Evolutionary conservation across 2,113 vertebrate genomes (phyloP).

Genomic region (Potamarius usumacintae): DNA sequence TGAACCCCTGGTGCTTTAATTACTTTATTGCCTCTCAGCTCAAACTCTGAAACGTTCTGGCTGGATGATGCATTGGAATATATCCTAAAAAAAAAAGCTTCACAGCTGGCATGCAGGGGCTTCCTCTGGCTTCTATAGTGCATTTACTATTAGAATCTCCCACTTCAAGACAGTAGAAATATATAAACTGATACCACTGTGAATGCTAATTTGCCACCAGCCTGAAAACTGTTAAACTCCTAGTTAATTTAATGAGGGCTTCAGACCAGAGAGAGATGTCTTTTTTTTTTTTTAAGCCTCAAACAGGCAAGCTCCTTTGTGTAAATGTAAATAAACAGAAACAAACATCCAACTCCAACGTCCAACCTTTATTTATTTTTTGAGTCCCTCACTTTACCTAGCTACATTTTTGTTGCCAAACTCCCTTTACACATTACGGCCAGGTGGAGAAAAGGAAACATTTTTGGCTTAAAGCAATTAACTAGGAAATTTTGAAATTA

Average conservation of each 20-base stretch:
- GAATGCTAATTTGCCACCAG: slow-evolving; percentile 63
- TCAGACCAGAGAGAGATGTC: slow-evolving; percentile 33
- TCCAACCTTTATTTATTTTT: not conserved
- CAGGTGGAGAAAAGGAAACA: slow-evolving; percentile 39
- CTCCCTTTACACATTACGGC: slow-evolving; percentile 20
- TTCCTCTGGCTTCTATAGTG: slow-evolving; percentile 57
- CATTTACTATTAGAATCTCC: slow-evolving; percentile 59
- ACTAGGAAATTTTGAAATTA: too few species aligned
- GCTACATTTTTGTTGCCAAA: not conserved
- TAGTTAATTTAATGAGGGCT: slow-evolving; percentile 58
- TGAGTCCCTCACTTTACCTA: not conserved
- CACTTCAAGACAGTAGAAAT: slow-evolving; percentile 57
- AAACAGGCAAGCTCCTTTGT: slow-evolving; percentile 7
- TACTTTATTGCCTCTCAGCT: slow-evolving; percentile 64
- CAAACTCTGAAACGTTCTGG: slow-evolving; percentile 58
- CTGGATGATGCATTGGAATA: slow-evolving; percentile 62
- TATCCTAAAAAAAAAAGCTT: slow-evolving; percentile 58
- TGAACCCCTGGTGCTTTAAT: slow-evolving; percentile 68
- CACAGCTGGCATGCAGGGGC: slow-evolving; percentile 59
- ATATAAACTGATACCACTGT: slow-evolving; percentile 61
- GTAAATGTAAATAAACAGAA: slow-evolving; percentile 40
- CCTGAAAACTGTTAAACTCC: slow-evolving; percentile 63
- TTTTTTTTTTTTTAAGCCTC: slow-evolving; percentile 18
- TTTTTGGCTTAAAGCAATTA: slow-evolving; percentile 20
- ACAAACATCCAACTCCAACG: not conserved